Conservation (phyloP, 2,888 invertebrate species). For the Amphipyra berbera region DNA sequence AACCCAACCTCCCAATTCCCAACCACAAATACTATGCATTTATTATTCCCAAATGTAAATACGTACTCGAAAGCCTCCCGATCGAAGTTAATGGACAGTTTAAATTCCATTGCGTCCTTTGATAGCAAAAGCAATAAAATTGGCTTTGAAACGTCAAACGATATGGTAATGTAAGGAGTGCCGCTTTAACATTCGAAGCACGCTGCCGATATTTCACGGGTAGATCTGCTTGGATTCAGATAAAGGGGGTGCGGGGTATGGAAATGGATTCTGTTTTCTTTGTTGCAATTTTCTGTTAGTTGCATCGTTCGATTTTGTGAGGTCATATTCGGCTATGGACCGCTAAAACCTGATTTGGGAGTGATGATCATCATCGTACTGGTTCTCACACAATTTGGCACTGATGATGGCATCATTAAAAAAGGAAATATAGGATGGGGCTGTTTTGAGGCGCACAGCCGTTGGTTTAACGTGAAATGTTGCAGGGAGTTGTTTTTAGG, state of each 20-base stretch:
- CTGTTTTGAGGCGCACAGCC: no score
- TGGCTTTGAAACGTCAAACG: conserved; percentile 85
- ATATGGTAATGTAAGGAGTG: conserved; percentile 84
- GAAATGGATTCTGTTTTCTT: conserved; percentile 58
- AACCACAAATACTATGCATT: conserved; percentile 21
- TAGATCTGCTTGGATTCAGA: conserved; percentile 84
- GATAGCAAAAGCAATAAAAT: conserved; percentile 86
- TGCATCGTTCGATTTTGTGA: no score
- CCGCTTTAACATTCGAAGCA: conserved; percentile 82
- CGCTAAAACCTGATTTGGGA: no score
- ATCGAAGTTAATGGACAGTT: conserved; percentile 77
- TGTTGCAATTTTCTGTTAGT: background rate
- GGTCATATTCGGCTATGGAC: no score
- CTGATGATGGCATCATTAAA: no score
- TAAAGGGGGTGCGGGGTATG: conserved; percentile 69
- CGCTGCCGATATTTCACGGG: conserved; percentile 83
- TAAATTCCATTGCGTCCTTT: conserved; percentile 79
- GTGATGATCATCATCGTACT: no score
- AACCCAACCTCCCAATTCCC: background rate
- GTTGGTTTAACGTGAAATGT: no score
- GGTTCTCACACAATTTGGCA: no score
- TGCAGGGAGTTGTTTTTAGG: no score
- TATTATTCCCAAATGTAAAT: conserved; percentile 37
- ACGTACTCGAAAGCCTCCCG: conserved; percentile 30
- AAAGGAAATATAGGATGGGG: no score